These are phyloP conservation scores for Turritopsis dohrnii DNA, from an alignment of 30 jellyfish, hydroid and myxozoan genomes.

Conservation along the genomic window DNA sequence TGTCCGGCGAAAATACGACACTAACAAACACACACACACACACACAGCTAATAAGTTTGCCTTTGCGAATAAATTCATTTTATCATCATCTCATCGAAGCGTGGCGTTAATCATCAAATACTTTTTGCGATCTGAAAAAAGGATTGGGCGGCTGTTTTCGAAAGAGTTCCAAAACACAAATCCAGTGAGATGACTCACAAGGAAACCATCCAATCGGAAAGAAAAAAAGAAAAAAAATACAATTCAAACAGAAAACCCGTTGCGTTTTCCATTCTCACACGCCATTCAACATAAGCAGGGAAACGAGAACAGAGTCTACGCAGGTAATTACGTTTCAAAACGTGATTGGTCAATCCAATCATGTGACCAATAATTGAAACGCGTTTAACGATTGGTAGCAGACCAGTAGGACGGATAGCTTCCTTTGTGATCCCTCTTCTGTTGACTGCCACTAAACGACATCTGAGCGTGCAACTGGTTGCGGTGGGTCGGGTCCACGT, in stretches of 20 bases:
- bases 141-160: background rate
- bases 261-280: background rate
- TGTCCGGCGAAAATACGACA: background rate
- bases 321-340: no score
- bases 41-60: background rate
- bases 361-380: background rate
- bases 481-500: slow-evolving; percentile 31
- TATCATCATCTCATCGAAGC: no score
- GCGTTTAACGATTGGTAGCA: slow-evolving; percentile 18
- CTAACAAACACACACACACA: no score
- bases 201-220: background rate
- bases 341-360: no score
- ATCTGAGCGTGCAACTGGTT: slow-evolving; percentile 18
- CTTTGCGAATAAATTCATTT: no score
- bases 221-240: background rate
- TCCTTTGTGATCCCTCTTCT: slow-evolving; percentile 26
- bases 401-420: slow-evolving; percentile 37
- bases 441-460: slow-evolving; percentile 22
- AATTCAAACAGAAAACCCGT: no score
- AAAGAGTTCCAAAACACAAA: background rate
- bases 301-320: background rate
- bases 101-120: no score
- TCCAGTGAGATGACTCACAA: background rate
- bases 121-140: background rate
- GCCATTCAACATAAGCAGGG: background rate